Evolutionary conservation across 2,888 invertebrate genomes (phyloP), one percentile per base, ranked within the genome.

Genomic region (Diplolepis rosae): DNA sequence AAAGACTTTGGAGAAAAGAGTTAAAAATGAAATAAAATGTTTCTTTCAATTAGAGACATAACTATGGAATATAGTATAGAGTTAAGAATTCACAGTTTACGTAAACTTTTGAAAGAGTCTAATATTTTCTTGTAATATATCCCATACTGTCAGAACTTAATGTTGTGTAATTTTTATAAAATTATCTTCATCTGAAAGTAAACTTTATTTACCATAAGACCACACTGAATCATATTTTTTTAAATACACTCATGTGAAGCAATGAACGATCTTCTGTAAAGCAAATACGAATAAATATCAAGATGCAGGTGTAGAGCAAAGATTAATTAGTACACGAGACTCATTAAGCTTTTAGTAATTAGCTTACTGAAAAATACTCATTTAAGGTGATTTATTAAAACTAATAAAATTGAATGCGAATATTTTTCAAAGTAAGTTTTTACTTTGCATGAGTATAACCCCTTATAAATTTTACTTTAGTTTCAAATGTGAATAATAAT

Each of bases 291-390:
- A 22, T 39, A 22, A 24, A 22, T 61, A 22, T 35, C n/a, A 13
- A 24, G 2, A 15, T 24, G 56, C 56, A 61, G 56, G 56, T 61
- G 56, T 24, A n/a, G n/a, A 24, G 35, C 56, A 39, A 39, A 39
- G 56, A 61, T 61, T 61, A 61, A 61, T 61, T 61, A 61, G 56
- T 61, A 61, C 56, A 61, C 35, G 56, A 35, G 39, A 22, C 35
- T 61, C 56, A 61, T 61, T 61, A 61, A 61, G 56, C 56, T 61
- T 61, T 61, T 35, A 61, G 35, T 61, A 61, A 39, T 61, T 61
- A 61, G 35, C 56, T 61, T 24, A 18, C 24, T 35, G 35, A 39
- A 24, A 35, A 61, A 61, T 61, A 35, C 35, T 22, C 32, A 22
- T 7, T 61, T 22, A 32, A 35, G 39, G 5, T 61, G 56, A 61